Evolutionary conservation across 2,888 invertebrate species (phyloP).

Genomic region (Pseudococcus viburni): DNA sequence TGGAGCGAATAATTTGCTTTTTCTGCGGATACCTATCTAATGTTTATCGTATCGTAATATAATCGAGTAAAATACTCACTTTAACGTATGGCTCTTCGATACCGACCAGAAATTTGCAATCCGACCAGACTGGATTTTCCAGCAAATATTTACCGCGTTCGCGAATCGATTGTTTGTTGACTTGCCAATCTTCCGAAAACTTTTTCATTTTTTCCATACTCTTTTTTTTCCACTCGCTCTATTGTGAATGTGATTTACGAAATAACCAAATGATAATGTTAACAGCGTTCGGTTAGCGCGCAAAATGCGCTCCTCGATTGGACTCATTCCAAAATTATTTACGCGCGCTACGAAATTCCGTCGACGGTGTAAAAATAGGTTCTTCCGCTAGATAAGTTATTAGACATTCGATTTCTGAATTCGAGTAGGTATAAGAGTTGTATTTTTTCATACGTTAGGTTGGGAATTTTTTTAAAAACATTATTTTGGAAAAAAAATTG

Average conservation of each 20-base stretch:
- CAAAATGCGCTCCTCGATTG: conserved; percentile 20
- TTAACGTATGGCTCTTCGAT: conserved; percentile 72
- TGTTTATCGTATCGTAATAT: conserved; percentile 3
- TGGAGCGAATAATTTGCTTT: background rate
- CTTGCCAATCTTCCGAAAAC: conserved; percentile 79
- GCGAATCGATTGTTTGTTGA: conserved; percentile 79
- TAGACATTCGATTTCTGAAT: background rate
- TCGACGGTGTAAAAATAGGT: conserved; percentile 46
- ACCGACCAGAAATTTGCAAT: conserved; percentile 87
- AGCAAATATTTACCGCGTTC: conserved; percentile 82
- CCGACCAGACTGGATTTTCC: conserved; percentile 87
- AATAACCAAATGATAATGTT: conserved; percentile 18
- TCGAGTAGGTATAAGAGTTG: background rate
- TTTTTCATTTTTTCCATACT: conserved; percentile 57
- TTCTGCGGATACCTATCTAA: background rate
- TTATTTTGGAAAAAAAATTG: too few species aligned
- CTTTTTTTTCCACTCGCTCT: background rate
- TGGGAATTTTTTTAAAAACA: background rate
- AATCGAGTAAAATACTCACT: conserved; percentile 26
- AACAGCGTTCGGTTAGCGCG: conserved; percentile 9
- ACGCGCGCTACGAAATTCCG: conserved; percentile 3
- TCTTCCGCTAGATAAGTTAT: conserved; percentile 27
- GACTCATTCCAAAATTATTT: conserved; percentile 37
- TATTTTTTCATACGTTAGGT: background rate
- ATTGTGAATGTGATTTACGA: background rate